A percentile compares a stretch with the other conserved stretches of the same genome.
phyloP scores from a whole-genome alignment of 2,113 vertebrate genomes.

The Himantopus leucocephalus region DNA sequence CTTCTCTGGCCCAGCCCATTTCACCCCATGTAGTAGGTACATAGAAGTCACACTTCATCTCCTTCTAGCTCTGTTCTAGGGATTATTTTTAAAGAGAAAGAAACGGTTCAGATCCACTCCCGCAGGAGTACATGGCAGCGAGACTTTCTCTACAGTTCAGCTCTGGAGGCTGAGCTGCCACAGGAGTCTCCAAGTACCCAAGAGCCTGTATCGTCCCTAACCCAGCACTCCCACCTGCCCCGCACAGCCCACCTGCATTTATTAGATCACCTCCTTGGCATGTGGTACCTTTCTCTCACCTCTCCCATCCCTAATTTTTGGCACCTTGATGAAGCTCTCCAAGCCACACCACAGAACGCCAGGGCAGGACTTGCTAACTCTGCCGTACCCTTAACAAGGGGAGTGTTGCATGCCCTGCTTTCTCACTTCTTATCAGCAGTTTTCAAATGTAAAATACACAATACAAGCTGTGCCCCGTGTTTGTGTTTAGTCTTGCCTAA shows the following conservation, averaged over 20 bases:
- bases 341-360: not conserved
- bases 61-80: not conserved
- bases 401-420: not conserved
- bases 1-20: not conserved
- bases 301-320: not conserved
- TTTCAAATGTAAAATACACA: not conserved
- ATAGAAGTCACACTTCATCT: not conserved
- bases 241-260: not conserved
- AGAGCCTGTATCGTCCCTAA: not conserved
- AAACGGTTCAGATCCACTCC: not conserved
- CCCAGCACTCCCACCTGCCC: not conserved
- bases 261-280: not conserved
- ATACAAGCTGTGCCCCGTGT: not conserved
- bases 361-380: not conserved
- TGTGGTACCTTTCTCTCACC: not conserved
- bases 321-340: not conserved
- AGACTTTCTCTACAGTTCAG: not conserved
- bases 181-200: fast-evolving
- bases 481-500: conserved; percentile 9
- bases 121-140: fast-evolving
- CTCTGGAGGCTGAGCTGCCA: not conserved
- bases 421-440: not conserved
- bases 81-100: not conserved
- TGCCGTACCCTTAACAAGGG: not conserved
- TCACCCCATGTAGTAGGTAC: not conserved